Evolutionary conservation across 2,888 invertebrate genomes (phyloP).

Genomic region (Cryptophagus acutangulus): DNA sequence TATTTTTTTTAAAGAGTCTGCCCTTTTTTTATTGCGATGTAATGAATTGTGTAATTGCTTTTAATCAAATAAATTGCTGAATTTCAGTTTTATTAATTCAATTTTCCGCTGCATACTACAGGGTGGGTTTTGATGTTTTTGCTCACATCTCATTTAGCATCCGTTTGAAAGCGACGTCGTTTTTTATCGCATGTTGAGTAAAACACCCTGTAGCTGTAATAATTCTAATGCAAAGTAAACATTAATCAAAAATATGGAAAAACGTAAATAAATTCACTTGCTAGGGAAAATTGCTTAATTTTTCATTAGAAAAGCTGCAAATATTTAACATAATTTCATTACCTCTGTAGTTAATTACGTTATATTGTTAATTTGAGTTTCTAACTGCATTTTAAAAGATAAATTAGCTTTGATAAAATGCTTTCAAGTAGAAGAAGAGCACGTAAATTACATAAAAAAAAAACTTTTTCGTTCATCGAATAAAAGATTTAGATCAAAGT

Average conservation of each 20-base stretch:
- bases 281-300: too few species aligned
- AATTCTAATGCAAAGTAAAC: too few species aligned
- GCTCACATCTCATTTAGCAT: too few species aligned
- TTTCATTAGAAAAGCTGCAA: slow-evolving; percentile 11
- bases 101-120: too few species aligned
- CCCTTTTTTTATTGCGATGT: slow-evolving; percentile 4
- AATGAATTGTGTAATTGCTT: slow-evolving; percentile 5
- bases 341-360: slow-evolving; percentile 20
- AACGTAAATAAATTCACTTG: too few species aligned
- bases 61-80: slow-evolving; percentile 1
- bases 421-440: slow-evolving; percentile 25
- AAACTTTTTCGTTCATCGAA: slow-evolving; percentile 13
- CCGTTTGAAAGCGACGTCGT: too few species aligned
- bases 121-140: too few species aligned
- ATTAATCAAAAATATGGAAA: too few species aligned
- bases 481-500: slow-evolving; percentile 18
- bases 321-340: slow-evolving; percentile 18
- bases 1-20: slow-evolving; percentile 10
- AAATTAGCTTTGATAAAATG: slow-evolving; percentile 39
- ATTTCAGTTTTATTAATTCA: too few species aligned
- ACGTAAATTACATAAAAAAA: slow-evolving; percentile 17
- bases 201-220: too few species aligned
- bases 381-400: slow-evolving; percentile 33
- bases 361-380: slow-evolving; percentile 27
- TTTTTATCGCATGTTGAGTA: too few species aligned